Evolutionary conservation across 2,888 invertebrate species (phyloP).

Genomic region (Cephus pygmeus): DNA sequence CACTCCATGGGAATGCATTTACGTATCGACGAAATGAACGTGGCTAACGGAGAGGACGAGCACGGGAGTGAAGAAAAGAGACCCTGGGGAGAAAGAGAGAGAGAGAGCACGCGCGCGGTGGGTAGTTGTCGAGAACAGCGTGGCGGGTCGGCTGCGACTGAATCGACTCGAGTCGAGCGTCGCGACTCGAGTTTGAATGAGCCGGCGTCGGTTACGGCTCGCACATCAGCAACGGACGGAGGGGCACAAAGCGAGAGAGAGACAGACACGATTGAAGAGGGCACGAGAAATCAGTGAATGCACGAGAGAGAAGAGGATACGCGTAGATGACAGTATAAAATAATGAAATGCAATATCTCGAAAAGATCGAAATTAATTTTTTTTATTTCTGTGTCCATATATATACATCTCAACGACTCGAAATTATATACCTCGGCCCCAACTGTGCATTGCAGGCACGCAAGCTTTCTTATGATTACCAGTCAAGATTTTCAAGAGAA

Average conservation of each 20-base stretch:
- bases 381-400: neutral
- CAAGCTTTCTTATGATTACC: neutral
- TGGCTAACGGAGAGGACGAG: neutral
- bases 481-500: neutral
- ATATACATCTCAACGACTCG: neutral
- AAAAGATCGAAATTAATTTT: neutral
- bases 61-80: neutral
- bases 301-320: constrained; percentile 13
- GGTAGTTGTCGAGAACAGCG: constrained; percentile 34
- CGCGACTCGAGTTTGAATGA: constrained; percentile 55
- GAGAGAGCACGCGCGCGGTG: constrained; percentile 14
- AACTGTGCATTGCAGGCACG: neutral
- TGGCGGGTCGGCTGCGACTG: constrained; percentile 63
- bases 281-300: constrained; percentile 8
- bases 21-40: neutral
- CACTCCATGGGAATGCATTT: neutral
- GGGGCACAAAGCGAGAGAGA: constrained; percentile 7
- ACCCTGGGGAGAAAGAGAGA: too few species aligned
- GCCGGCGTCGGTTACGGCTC: constrained; percentile 20
- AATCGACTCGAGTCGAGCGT: constrained; percentile 41
- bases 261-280: neutral
- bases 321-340: constrained; percentile 5
- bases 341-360: neutral
- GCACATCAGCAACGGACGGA: constrained; percentile 1
- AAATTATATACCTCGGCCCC: neutral